phyloP scores from a whole-genome alignment of 2,113 vertebrate genomes.

The Ploceus nigricollis region DNA sequence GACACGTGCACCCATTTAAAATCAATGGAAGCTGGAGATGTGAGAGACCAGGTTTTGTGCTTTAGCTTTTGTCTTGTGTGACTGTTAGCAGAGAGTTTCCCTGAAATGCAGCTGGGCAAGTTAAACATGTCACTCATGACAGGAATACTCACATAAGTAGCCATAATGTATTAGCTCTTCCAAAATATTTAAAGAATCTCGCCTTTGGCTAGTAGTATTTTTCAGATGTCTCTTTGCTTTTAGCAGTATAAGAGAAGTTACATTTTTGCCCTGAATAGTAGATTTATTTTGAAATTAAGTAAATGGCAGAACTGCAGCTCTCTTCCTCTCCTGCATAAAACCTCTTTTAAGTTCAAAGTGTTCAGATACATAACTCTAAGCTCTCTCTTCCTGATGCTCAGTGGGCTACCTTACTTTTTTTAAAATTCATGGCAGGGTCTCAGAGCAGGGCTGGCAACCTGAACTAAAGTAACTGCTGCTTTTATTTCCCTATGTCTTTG shows the following conservation, averaged over 20 bases:
- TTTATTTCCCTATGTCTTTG: constrained; percentile 29
- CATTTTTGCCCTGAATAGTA: neutral
- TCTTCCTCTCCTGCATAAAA: neutral
- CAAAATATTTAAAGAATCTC: constrained; percentile 39
- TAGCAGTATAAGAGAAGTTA: neutral
- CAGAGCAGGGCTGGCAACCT: constrained; percentile 10
- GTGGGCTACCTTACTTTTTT: neutral
- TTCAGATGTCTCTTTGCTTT: constrained; percentile 2
- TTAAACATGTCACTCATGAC: constrained; percentile 24
- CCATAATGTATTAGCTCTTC: neutral
- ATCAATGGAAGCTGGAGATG: neutral
- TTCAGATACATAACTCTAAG: constrained; percentile 11
- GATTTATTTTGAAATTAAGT: constrained; percentile 17
- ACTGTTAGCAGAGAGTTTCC: neutral
- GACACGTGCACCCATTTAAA: neutral
- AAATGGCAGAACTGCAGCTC: neutral
- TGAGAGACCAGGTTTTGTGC: neutral
- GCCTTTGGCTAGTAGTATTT: constrained; percentile 27
- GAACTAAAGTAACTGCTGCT: constrained; percentile 6
- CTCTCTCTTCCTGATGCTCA: constrained; percentile 19
- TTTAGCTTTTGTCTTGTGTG: neutral
- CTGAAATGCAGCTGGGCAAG: neutral
- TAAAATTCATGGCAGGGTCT: constrained; percentile 5
- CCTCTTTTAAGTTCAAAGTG: constrained; percentile 27
- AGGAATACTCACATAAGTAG: neutral